A percentile compares a stretch with the other conserved stretches of the same genome.
Conservation (phyloP, 2,113 vertebrate species). For the Aythya baeri region DNA sequence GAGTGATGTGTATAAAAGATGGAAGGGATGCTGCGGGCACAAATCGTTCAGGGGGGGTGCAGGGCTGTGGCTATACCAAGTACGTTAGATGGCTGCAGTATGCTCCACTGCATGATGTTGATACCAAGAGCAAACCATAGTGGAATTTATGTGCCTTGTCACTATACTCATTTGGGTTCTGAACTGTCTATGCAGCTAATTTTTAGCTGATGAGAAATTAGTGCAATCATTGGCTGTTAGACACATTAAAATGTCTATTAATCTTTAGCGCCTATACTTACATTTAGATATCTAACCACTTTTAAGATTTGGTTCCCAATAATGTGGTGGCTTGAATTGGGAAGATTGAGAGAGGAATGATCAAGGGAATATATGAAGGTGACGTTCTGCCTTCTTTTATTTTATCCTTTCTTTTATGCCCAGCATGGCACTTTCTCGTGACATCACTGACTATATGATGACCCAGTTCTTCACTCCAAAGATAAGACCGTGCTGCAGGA, state of each 20-base stretch:
- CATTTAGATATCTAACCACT: background rate
- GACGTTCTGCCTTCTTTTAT: background rate
- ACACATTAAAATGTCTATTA: too few species aligned
- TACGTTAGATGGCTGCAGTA: background rate
- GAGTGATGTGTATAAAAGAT: background rate
- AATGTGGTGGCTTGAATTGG: background rate
- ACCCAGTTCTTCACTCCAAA: constrained; percentile 15
- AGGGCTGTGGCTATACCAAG: background rate
- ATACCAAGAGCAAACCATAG: background rate
- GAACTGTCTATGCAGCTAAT: background rate
- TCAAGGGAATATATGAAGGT: background rate
- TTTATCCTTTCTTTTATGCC: background rate
- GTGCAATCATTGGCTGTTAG: background rate
- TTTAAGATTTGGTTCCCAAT: background rate
- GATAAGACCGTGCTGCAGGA: background rate
- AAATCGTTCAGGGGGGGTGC: background rate
- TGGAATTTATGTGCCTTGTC: background rate
- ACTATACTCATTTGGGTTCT: background rate
- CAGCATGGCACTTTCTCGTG: background rate
- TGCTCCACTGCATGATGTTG: background rate
- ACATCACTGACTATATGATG: background rate
- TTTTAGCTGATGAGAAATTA: background rate
- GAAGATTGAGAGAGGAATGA: background rate
- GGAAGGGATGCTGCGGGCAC: background rate
- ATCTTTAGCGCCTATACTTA: background rate